A percentile compares a stretch with the other conserved stretches of the same genome.
These are phyloP conservation scores for Conus betulinus DNA, from an alignment of 1,140 invertebrate species.

Conservation along the genomic window DNA sequence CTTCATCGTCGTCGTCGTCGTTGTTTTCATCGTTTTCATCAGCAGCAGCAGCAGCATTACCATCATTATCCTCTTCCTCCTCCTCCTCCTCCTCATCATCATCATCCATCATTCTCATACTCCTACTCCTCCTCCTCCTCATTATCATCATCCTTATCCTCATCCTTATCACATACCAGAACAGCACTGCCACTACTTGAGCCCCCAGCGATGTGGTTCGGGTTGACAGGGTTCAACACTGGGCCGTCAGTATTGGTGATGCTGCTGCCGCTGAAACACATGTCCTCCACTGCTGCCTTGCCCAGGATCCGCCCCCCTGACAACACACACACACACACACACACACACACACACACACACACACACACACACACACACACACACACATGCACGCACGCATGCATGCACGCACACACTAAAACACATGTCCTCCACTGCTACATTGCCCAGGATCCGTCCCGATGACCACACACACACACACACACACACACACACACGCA, in stretches of 20 bases:
- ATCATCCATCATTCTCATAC: too few relatives aligned
- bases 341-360: too few relatives aligned
- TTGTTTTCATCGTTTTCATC: too few relatives aligned
- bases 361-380: too few relatives aligned
- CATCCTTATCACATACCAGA: slow-evolving; percentile 28
- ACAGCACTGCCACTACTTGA: slow-evolving; percentile 55
- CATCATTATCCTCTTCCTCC: too few relatives aligned
- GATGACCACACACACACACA: slow-evolving; percentile 40
- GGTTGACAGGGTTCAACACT: slow-evolving; percentile 55
- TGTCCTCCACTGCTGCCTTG: slow-evolving; percentile 61
- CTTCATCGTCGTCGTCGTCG: too few relatives aligned
- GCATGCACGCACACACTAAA: slow-evolving; percentile 39
- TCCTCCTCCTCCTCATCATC: too few relatives aligned
- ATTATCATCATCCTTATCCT: too few relatives aligned
- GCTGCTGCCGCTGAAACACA: slow-evolving; percentile 62
- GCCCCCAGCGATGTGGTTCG: slow-evolving; percentile 51
- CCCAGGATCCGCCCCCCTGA: slow-evolving; percentile 64
- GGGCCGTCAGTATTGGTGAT: slow-evolving; percentile 59
- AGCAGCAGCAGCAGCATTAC: too few relatives aligned
- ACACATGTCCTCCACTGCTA: slow-evolving; percentile 63
- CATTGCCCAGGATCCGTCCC: slow-evolving; percentile 62
- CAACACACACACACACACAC: neutral
- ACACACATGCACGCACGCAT: too few relatives aligned
- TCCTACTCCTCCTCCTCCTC: too few relatives aligned
- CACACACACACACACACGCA: too few relatives aligned